Percentiles rank a stretch among this genome's conserved stretches.
Conservation (phyloP, 2,113 vertebrate genomes). For the Bostrychus sinensis region DNA sequence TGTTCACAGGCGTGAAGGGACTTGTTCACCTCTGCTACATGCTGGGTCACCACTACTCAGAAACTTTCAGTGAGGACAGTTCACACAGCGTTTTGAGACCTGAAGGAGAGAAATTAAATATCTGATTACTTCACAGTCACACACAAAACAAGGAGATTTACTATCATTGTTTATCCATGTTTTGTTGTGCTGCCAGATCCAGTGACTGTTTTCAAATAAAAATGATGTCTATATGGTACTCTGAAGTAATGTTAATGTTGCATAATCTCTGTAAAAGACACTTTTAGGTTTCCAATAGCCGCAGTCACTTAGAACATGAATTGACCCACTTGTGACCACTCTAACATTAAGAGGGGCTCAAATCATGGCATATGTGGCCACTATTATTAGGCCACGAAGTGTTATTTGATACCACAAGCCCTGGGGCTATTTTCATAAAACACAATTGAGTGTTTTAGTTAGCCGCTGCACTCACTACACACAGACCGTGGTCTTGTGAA, state of each 20-base stretch:
- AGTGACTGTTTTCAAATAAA: neutral
- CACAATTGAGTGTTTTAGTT: conserved; percentile 61
- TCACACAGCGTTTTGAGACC: conserved; percentile 41
- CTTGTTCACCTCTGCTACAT: conserved; percentile 77
- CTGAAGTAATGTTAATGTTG: neutral
- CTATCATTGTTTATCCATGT: neutral
- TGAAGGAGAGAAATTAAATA: conserved; percentile 34
- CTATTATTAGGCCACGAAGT: conserved; percentile 36
- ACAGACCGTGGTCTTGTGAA: conserved; percentile 40
- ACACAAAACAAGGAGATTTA: neutral
- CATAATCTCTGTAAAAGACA: neutral
- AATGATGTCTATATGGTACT: conserved; percentile 1
- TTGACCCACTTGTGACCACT: conserved; percentile 11
- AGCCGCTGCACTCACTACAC: conserved; percentile 19
- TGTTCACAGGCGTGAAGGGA: conserved; percentile 70
- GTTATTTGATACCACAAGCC: conserved; percentile 48
- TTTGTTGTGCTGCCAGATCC: neutral
- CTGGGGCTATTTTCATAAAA: conserved; percentile 64
- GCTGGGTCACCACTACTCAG: conserved; percentile 56
- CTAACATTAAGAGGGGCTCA: conserved; percentile 33
- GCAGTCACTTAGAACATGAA: conserved; percentile 38
- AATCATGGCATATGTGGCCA: conserved; percentile 57
- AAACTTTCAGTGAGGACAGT: conserved; percentile 54
- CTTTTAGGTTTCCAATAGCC: neutral
- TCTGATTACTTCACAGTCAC: conserved; percentile 22